Evolutionary conservation across 2,113 vertebrate genomes (phyloP), one percentile per base, ranked within the genome.

Genomic region (Dermatemys mawii): DNA sequence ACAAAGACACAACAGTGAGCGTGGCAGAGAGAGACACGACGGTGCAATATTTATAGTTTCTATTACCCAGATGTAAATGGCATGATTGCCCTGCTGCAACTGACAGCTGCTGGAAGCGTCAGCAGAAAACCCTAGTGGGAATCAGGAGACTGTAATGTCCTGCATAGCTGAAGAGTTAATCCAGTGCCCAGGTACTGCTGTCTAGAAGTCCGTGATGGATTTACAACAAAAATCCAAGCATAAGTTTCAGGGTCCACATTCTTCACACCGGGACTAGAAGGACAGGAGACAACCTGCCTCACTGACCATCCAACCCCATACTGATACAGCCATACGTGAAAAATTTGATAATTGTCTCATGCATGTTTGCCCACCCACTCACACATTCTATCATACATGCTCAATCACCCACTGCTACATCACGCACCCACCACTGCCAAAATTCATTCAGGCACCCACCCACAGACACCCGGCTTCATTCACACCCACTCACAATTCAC

Each of bases 401-500:
- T 27, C 93, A 93, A 80, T 88, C 73, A 92, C 90, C 86, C 41
- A 51, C 80, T 96, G 95, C 92, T 86, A 92, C 78, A 95, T 95
- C 76, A 93, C 44, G 86, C 51, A 79, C 9, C 26, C 14, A 22
- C 11, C 57, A 78, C 50, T 85, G 53, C 76, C 84, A 93, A 88
- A 95, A 75, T 83, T 86, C 84, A 86, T 91, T 67, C 87, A 95
- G 95, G 79, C 54, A 97, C 92, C 90, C 89, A 85, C 87, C 92
- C 92, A 89, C 90, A 96, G 91, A 96, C 87, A 53, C 1, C 0
- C 49, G 88, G 76, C 93, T 92, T 93, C 93, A 97, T 93, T 89
- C 82, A 92, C 21, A 90, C 73, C 90, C 49, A 73, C 78, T 87
- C 90, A 80, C 48, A 82, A 53, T 84, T 92, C 78, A 87, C 2